These are phyloP conservation scores for Rotaria macrura DNA, from an alignment of 2,888 invertebrate species.

Conservation along the genomic window DNA sequence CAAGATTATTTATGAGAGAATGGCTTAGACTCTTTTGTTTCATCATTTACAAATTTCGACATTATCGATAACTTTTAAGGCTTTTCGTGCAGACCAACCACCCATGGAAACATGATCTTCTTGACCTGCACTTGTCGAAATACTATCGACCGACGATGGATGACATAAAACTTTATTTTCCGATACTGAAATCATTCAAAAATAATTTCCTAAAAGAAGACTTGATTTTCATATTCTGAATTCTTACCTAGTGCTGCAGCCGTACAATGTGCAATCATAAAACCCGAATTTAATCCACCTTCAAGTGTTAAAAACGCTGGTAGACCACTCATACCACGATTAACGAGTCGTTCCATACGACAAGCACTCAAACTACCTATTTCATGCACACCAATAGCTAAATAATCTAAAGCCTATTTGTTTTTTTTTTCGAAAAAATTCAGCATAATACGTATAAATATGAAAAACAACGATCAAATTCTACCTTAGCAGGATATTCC, in stretches of 20 bases:
- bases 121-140: constrained; percentile 60
- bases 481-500: constrained; percentile 60
- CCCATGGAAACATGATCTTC: constrained; percentile 66
- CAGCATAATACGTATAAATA: not conserved
- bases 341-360: constrained; percentile 58
- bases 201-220: too few relatives aligned
- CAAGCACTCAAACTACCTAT: constrained; percentile 61
- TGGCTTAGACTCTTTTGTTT: too few relatives aligned
- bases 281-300: constrained; percentile 62
- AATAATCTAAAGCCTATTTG: constrained; percentile 55
- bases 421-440: too few relatives aligned
- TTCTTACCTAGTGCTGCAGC: constrained; percentile 58
- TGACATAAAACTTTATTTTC: constrained; percentile 63
- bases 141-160: constrained; percentile 60
- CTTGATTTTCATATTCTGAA: not conserved
- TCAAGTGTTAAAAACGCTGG: constrained; percentile 60
- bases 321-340: constrained; percentile 57
- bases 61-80: constrained; percentile 54
- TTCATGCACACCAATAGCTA: constrained; percentile 60
- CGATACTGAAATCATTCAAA: constrained; percentile 56
- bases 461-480: constrained; percentile 35
- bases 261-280: constrained; percentile 62
- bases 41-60: constrained; percentile 47
- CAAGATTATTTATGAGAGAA: not conserved
- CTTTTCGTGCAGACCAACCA: constrained; percentile 59